Evolutionary conservation across 2,113 vertebrate genomes (phyloP).

Genomic region (Indri indri): DNA sequence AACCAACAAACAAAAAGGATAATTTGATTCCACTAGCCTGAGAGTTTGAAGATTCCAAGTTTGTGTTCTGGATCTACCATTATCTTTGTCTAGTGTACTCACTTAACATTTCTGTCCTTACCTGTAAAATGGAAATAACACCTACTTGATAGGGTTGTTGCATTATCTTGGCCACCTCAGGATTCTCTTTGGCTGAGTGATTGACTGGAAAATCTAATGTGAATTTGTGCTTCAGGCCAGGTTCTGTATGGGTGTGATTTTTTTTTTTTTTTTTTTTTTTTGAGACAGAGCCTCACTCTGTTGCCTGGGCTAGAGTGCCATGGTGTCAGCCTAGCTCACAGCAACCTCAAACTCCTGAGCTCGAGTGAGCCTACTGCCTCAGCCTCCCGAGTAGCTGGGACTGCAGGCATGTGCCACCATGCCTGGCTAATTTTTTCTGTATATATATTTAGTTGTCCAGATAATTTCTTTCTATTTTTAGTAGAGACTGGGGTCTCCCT

Average conservation of each 20-base stretch:
- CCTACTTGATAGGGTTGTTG: not conserved
- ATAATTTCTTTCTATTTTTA: no score
- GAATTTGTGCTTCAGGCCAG: not conserved
- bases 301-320: no score
- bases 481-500: no score
- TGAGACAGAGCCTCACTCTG: no score
- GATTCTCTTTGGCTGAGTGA: not conserved
- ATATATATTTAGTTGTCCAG: no score
- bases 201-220: not conserved
- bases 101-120: constrained; percentile 18
- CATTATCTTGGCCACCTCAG: not conserved
- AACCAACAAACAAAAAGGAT: not conserved
- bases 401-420: no score
- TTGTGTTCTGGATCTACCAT: not conserved
- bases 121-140: not conserved
- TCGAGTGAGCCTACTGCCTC: no score
- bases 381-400: no score
- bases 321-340: no score
- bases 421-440: no score
- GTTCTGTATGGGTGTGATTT: not conserved
- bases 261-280: no score
- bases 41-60: not conserved
- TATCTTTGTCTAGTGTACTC: not conserved
- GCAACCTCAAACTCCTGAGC: no score
- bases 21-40: not conserved